These are phyloP conservation scores for Gambelia wislizenii DNA, from an alignment of 2,797 vertebrate genomes.

Conservation along the genomic window DNA sequence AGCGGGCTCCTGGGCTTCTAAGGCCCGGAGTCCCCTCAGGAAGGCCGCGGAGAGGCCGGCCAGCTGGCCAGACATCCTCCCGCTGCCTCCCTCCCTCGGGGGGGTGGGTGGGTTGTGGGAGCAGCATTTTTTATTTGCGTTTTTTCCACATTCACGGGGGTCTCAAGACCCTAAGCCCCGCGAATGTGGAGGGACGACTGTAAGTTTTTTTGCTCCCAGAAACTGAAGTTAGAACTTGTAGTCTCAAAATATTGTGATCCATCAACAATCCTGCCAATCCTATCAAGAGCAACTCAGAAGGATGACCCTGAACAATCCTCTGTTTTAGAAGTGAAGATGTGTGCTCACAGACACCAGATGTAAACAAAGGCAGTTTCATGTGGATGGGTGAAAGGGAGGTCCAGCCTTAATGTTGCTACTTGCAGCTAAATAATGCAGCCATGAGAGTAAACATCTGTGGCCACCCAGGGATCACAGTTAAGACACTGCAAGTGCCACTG, in stretches of 20 bases:
- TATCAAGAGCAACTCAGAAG: neutral
- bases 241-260: neutral
- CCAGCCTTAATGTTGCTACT: neutral
- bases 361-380: neutral
- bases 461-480: neutral
- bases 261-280: neutral
- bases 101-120: too few species aligned
- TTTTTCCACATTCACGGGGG: too few species aligned
- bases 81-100: too few species aligned
- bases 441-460: neutral
- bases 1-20: too few species aligned
- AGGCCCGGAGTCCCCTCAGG: too few species aligned
- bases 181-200: too few species aligned
- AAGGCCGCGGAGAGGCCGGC: too few species aligned
- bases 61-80: too few species aligned
- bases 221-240: neutral
- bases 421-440: neutral
- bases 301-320: neutral
- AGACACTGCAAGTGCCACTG: neutral
- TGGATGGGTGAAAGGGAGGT: neutral
- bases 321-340: neutral
- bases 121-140: too few species aligned
- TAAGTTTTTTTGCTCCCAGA: neutral
- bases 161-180: too few species aligned
- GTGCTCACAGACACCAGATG: neutral